These are phyloP conservation scores for Pseudolaguvia tuberculata DNA, from an alignment of 2,113 vertebrate species.

Conservation along the genomic window DNA sequence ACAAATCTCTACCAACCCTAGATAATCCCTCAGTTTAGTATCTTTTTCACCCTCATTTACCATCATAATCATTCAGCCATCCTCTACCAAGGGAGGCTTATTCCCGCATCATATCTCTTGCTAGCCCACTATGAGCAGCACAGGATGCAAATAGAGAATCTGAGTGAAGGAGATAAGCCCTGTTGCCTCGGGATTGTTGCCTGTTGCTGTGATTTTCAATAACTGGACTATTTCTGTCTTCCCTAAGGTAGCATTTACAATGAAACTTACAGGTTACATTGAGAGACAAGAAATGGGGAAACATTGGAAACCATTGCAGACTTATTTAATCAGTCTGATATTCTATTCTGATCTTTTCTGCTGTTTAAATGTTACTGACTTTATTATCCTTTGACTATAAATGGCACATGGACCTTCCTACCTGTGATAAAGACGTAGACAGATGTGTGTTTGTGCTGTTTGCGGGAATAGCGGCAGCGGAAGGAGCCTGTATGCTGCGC, in stretches of 20 bases:
- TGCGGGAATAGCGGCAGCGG: slow-evolving; percentile 76
- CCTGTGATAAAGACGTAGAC: slow-evolving; percentile 90
- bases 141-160: slow-evolving; percentile 69
- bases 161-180: slow-evolving; percentile 71
- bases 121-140: slow-evolving; percentile 58
- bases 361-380: slow-evolving; percentile 67
- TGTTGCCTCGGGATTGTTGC: slow-evolving; percentile 65
- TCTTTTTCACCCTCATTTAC: slow-evolving; percentile 38
- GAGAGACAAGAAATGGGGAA: slow-evolving; percentile 54
- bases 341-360: slow-evolving; percentile 62
- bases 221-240: slow-evolving; percentile 67
- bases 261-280: slow-evolving; percentile 66
- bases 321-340: slow-evolving; percentile 61
- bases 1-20: slow-evolving; percentile 53
- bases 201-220: slow-evolving; percentile 66
- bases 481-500: slow-evolving; percentile 82
- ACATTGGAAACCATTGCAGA: slow-evolving; percentile 56
- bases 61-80: slow-evolving; percentile 65
- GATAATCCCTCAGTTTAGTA: slow-evolving; percentile 43
- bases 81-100: slow-evolving; percentile 67
- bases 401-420: slow-evolving; percentile 68
- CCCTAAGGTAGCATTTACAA: slow-evolving; percentile 61
- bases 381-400: slow-evolving; percentile 29
- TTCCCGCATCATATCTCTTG: slow-evolving; percentile 35
- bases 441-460: slow-evolving; percentile 63